Conservation (phyloP, 2,113 vertebrate species). For the Anser cygnoides region DNA sequence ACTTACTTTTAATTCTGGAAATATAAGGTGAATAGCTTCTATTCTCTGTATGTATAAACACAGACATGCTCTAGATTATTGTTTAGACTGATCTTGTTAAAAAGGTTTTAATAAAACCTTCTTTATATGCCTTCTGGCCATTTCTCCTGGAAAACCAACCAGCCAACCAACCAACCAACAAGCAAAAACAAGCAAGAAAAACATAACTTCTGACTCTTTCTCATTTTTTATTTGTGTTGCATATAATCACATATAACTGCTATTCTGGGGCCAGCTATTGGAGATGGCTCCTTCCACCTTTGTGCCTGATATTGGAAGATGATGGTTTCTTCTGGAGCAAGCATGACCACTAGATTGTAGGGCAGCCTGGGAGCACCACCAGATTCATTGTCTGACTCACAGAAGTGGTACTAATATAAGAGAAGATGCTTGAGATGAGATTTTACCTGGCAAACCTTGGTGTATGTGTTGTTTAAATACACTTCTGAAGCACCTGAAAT, state of each 20-base stretch:
- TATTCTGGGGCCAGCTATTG: background rate
- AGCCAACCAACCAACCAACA: too few species aligned
- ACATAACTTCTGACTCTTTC: background rate
- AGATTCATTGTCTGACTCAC: background rate
- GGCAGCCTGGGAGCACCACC: fast-evolving
- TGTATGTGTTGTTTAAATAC: background rate
- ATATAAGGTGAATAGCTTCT: background rate
- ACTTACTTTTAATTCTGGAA: background rate
- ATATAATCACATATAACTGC: background rate
- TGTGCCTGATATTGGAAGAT: background rate
- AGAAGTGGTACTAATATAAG: background rate
- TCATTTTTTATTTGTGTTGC: background rate
- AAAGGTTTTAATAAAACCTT: background rate
- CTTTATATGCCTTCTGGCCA: background rate
- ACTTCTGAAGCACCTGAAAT: background rate
- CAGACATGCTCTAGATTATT: background rate
- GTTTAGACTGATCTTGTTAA: background rate
- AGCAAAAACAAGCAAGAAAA: background rate
- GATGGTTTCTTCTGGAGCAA: background rate
- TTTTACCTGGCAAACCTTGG: background rate
- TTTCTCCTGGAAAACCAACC: background rate
- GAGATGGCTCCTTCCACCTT: background rate
- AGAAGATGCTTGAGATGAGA: background rate
- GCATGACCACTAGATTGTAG: fast-evolving
- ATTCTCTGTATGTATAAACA: background rate